Conservation (phyloP, 2,888 invertebrate species). For the Synanthedon formicaeformis region DNA sequence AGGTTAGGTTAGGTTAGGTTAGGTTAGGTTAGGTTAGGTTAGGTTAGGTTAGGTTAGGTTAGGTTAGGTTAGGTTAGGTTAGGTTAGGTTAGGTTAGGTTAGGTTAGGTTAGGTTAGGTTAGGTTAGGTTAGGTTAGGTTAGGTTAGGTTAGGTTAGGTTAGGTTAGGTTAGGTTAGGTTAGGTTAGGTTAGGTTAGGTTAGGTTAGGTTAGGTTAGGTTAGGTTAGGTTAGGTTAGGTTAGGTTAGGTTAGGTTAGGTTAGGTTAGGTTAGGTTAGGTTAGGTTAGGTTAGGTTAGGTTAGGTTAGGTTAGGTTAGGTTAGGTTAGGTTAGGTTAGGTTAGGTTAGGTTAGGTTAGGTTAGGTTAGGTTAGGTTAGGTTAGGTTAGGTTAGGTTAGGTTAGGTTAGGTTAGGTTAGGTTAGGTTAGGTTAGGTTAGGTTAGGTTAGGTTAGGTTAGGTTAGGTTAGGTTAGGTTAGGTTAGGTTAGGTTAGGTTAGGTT, state of each 20-base stretch:
- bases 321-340: slow-evolving; percentile 1
- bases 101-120: not conserved
- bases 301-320: slow-evolving; percentile 1
- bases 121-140: not conserved
- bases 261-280: not conserved
- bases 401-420: slow-evolving; percentile 2
- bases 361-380: slow-evolving; percentile 3
- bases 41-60: slow-evolving; percentile 2
- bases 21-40: slow-evolving; percentile 2
- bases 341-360: not conserved
- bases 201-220: slow-evolving; percentile 3
- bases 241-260: slow-evolving; percentile 1
- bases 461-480: slow-evolving; percentile 1
- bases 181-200: slow-evolving; percentile 2
- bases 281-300: not conserved
- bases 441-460: slow-evolving; percentile 2
- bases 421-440: not conserved
- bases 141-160: slow-evolving; percentile 1
- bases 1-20: slow-evolving; percentile 2
- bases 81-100: slow-evolving; percentile 1
- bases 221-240: not conserved
- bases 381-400: slow-evolving; percentile 3
- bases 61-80: slow-evolving; percentile 3
- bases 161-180: slow-evolving; percentile 4
- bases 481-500: not conserved